Base-by-base conservation (phyloP, 2,888 invertebrate genomes). In the Yponomeuta cagnagella region DNA sequence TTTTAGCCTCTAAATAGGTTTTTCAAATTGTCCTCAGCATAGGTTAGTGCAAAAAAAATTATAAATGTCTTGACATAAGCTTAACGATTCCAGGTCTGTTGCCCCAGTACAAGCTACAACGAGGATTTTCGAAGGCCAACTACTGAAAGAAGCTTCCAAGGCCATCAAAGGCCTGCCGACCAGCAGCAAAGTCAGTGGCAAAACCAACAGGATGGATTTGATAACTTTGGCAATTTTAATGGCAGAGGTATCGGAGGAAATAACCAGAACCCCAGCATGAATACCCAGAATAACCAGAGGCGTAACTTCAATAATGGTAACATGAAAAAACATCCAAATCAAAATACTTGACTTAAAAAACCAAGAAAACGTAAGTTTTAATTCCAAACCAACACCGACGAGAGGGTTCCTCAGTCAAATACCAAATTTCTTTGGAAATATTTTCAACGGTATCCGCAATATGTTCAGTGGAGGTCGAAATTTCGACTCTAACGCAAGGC, bases 41-140 rank as follows among this genome's bases (percentile, higher is more conserved):
- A 23, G 23, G 23, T 23, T 23, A 23, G 23, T 23, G 23, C 23
- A 23, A 23, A 23, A 23, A 23, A 23, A 23, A 0, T 0, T 23
- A 9, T 5, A 65, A 10, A 5, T 65, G 2, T 12, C 10, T 65
- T 65, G 10, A 30, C 12, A 30, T 67, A 67, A 43, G 2, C 12
- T 33, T 37, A 12, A 12, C 67, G 12, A 23, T 52, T 68, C 10
- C 68, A 68, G 68, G 52, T 68, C 12, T 68, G 68, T 48, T 68
- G 68, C 15, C 68, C 67, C 2, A 33, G 15, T 31, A 2, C 12
- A 12, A 15, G 15, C 63, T 23, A 15, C 5, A 31, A 15, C 66
- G 15, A 66, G 6, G 66, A 31, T 10, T 9, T 37, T 10, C 67
- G n/a, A 37, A 37, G 67, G 5, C 67, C 67, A 12, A n/a, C 15